A percentile compares a stretch with the other conserved stretches of the same genome.
phyloP scores from a whole-genome alignment of 2,888 invertebrate genomes.

The Timandra comae region DNA sequence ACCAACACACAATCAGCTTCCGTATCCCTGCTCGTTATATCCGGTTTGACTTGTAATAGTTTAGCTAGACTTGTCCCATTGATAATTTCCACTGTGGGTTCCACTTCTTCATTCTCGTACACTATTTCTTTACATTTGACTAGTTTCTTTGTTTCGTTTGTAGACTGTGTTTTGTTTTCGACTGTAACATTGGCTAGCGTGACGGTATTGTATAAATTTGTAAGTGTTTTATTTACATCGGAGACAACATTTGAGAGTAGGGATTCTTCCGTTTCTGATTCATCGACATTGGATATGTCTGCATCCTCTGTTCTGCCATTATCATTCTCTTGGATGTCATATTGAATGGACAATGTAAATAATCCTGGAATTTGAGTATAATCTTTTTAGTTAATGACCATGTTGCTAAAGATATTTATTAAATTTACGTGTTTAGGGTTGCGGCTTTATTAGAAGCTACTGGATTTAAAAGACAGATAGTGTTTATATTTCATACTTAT shows the following conservation, averaged over 20 bases:
- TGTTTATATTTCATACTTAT: too few species aligned
- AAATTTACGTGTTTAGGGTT: too few species aligned
- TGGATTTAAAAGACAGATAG: too few species aligned
- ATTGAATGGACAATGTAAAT: constrained; percentile 36
- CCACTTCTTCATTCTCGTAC: constrained; percentile 51
- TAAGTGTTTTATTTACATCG: constrained; percentile 65
- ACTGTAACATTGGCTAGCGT: constrained; percentile 59
- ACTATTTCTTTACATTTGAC: constrained; percentile 61
- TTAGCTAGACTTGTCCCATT: constrained; percentile 84
- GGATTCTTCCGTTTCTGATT: constrained; percentile 49
- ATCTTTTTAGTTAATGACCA: too few species aligned
- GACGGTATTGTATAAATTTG: constrained; percentile 61
- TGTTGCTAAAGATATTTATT: too few species aligned
- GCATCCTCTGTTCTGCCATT: constrained; percentile 36
- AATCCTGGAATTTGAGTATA: too few species aligned
- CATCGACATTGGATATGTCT: constrained; percentile 61
- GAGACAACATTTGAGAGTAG: constrained; percentile 63
- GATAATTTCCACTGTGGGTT: constrained; percentile 78
- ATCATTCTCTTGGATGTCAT: constrained; percentile 55
- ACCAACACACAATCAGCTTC: constrained; percentile 85
- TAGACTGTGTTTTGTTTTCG: constrained; percentile 49
- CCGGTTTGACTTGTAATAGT: constrained; percentile 78
- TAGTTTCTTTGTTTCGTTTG: constrained; percentile 62
- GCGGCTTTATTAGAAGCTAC: too few species aligned
- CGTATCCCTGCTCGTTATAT: constrained; percentile 79